Conservation (phyloP, 2,888 invertebrate species). For the Parnassius orleans region DNA sequence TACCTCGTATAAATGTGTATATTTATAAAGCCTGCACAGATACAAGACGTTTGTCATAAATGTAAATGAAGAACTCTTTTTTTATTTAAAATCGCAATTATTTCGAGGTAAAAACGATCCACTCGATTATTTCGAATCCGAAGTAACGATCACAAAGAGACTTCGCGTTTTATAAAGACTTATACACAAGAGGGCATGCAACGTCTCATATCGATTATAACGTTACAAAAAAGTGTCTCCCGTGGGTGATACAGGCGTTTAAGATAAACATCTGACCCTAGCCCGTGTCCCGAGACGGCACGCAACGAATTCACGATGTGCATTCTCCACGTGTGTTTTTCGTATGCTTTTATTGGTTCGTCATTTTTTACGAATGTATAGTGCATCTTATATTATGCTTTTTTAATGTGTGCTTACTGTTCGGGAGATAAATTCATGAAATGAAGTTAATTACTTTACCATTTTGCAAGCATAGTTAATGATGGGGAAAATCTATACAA, state of each 20-base stretch:
- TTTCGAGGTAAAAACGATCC: neutral
- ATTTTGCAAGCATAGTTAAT: no score
- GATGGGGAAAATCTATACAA: no score
- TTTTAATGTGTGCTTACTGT: no score
- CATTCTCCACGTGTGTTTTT: slow-evolving; percentile 57
- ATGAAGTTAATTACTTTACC: no score
- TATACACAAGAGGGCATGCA: neutral
- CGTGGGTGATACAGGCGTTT: slow-evolving; percentile 78
- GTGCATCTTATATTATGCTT: slow-evolving; percentile 6
- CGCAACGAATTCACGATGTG: slow-evolving; percentile 73
- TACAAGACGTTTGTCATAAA: no score
- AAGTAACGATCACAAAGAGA: neutral
- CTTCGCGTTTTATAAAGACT: slow-evolving; percentile 16
- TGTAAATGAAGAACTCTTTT: no score
- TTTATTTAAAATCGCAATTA: no score
- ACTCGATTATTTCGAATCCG: no score
- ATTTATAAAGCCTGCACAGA: no score
- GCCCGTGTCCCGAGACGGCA: slow-evolving; percentile 62
- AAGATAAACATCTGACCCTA: slow-evolving; percentile 78
- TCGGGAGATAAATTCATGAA: no score
- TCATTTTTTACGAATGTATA: slow-evolving; percentile 35
- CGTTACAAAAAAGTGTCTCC: slow-evolving; percentile 77
- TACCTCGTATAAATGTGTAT: no score
- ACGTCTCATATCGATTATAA: slow-evolving; percentile 61
- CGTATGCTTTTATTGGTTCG: slow-evolving; percentile 52